phyloP scores from a whole-genome alignment of 2,888 invertebrate species.

The Leptura quadrifasciata region DNA sequence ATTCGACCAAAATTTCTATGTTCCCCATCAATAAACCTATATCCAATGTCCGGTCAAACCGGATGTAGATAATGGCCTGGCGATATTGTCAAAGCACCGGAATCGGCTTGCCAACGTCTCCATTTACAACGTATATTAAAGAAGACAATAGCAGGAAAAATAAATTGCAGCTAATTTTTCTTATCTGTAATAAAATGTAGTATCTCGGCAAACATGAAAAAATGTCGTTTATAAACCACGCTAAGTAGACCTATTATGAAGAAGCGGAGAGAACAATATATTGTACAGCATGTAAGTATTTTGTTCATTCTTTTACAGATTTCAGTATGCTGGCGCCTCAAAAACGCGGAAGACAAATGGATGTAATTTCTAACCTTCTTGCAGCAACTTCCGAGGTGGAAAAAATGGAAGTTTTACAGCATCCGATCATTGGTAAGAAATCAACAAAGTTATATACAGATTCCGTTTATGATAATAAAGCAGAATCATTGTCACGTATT shows the following conservation, averaged over 20 bases:
- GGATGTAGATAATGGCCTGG: conserved; percentile 11
- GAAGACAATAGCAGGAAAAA: conserved; percentile 14
- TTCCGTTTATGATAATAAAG: too few relatives aligned
- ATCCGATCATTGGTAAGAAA: conserved; percentile 72
- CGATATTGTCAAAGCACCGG: conserved; percentile 19
- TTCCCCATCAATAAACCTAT: not conserved
- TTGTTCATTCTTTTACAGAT: conserved; percentile 61
- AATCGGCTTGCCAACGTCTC: conserved; percentile 19
- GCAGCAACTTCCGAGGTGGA: conserved; percentile 70
- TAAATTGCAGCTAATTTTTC: conserved; percentile 26
- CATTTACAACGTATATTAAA: conserved; percentile 21
- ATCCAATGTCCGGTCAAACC: conserved; percentile 1
- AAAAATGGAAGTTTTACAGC: conserved; percentile 72
- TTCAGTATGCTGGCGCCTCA: conserved; percentile 71
- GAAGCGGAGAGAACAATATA: not conserved
- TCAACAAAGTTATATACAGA: not conserved
- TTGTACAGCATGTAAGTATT: conserved; percentile 22
- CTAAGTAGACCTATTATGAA: conserved; percentile 19
- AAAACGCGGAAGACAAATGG: conserved; percentile 71
- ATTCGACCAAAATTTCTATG: not conserved
- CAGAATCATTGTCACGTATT: too few relatives aligned
- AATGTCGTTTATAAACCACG: conserved; percentile 15
- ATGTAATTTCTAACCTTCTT: conserved; percentile 71
- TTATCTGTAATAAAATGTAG: conserved; percentile 27
- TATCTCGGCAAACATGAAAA: conserved; percentile 16